A percentile compares a stretch with the other conserved stretches of the same genome.
Conservation (phyloP, 2,113 vertebrate species). For the Mus musculus region GRCm39 chr11:113417001-113417500, state of each 20-base stretch:
- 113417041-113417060: not conserved
- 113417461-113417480: not conserved
- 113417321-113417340: not conserved
- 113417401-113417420: not conserved
- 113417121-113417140: not conserved
- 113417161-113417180: not conserved
- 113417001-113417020: not conserved
- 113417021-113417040: not conserved
- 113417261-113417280: not conserved
- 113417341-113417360: not conserved
- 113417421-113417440: accelerated
- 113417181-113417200: not conserved
- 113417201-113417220: not conserved
- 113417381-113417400: not conserved
- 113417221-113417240: not conserved
- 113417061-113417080: not conserved
- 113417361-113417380: not conserved
- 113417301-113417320: not conserved
- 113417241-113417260: not conserved
- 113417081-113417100: not conserved
- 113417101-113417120: not conserved
- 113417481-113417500: not conserved
- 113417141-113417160: not conserved
- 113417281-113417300: not conserved
- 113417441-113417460: not conserved